Base-by-base conservation (phyloP, 1,140 invertebrate genomes). In the Eriocheir sinensis region DNA sequence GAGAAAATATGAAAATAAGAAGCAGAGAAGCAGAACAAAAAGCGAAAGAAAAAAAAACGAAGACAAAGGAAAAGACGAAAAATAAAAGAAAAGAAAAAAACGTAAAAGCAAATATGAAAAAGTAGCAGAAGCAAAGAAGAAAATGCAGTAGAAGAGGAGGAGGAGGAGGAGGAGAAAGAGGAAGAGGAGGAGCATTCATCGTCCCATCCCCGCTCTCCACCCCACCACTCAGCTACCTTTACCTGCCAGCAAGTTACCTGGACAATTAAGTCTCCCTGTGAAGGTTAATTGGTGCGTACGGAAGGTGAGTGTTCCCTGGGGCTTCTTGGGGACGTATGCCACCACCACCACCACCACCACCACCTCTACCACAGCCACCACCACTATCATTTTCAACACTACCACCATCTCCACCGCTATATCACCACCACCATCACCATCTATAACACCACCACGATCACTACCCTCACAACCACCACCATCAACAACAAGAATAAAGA, bases 261-360 rank as follows among this genome's bases (percentile, higher is more conserved):
- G n/a, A 12, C 81, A 85, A 85, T 85, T 85, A 85, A 85, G 17
- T 85, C 81, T 17, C 38, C 30, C 32, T 38, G 81, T 41, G 81
- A 85, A 85, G 34, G 38, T 85, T 85, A 85, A 85, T 85, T 85
- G 81, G 38, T 85, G 81, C 38, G 81, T 85, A 36, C 81, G 8
- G 21, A 15, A 85, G 34, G 81, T 21, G 81, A 85, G 81, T 72
- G 81, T 38, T 85, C 34, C 81, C 81, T 34, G 32, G 60, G 27
- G 60, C 60, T n/a, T n/a, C 60, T 72, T 21, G n/a, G 60, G 27
- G 60, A 72, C 60, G 21, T 72, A n/a, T n/a, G 32, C 38, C 34
- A 85, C 6, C 81, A 8, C 30, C 81, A 72, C 53, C 27, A 27
- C 9, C 53, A 72, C 53, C 53, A n/a, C n/a, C n/a, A n/a, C n/a